These are phyloP conservation scores for Stenolophus ochropezus DNA, from an alignment of 2,888 invertebrate species.

Conservation along the genomic window DNA sequence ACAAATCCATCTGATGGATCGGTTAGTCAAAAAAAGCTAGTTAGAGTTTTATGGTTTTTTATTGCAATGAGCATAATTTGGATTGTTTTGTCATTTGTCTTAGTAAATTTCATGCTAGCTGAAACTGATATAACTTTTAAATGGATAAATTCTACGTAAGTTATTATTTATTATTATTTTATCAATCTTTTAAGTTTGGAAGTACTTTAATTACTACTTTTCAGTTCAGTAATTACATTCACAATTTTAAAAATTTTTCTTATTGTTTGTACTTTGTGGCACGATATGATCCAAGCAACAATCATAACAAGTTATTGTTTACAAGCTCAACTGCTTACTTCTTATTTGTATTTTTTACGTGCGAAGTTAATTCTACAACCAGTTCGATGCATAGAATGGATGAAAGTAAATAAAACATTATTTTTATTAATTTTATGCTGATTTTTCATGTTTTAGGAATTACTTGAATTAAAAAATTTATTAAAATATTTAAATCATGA, in stretches of 20 bases:
- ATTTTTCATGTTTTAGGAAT: conserved; percentile 77
- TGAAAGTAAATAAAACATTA: conserved; percentile 77
- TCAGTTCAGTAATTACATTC: conserved; percentile 75
- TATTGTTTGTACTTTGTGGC: conserved; percentile 82
- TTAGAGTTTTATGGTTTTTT: conserved; percentile 84
- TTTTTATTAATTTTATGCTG: conserved; percentile 58
- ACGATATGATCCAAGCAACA: conserved; percentile 89
- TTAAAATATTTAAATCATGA: conserved; percentile 86
- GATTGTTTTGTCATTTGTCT: conserved; percentile 81
- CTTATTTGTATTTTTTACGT: conserved; percentile 83
- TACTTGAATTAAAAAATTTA: conserved; percentile 86
- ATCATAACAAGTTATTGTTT: conserved; percentile 88
- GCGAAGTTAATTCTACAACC: conserved; percentile 84
- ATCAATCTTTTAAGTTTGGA: too few relatives aligned
- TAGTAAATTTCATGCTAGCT: conserved; percentile 80
- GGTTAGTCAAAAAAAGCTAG: conserved; percentile 80
- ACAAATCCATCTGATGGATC: conserved; percentile 81
- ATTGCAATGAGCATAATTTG: conserved; percentile 81
- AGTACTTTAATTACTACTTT: conserved; percentile 60
- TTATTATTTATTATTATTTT: too few relatives aligned
- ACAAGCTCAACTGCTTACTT: conserved; percentile 85
- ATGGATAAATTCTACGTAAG: conserved; percentile 79
- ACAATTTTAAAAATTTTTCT: conserved; percentile 77
- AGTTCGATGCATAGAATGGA: conserved; percentile 84
- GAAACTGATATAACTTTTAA: conserved; percentile 78